Evolutionary conservation across 2,888 invertebrate genomes (phyloP).

Genomic region (Andrena chrysosceles): DNA sequence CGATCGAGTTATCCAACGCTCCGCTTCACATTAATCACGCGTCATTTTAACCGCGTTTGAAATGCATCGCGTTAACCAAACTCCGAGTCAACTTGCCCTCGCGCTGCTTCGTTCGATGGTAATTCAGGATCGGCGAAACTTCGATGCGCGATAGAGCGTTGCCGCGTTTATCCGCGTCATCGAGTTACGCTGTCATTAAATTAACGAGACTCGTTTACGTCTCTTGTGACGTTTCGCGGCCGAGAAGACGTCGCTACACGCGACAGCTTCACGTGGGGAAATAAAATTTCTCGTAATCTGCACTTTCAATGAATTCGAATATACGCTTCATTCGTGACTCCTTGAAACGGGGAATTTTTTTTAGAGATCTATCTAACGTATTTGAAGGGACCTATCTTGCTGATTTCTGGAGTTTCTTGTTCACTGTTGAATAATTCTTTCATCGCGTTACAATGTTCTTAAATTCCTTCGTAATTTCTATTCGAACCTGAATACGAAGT

Average conservation of each 20-base stretch:
- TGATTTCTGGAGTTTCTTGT: too few relatives aligned
- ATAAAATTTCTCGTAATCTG: background rate
- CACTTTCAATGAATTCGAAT: too few relatives aligned
- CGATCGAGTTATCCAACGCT: constrained; percentile 21
- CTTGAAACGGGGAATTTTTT: too few relatives aligned
- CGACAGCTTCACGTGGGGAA: background rate
- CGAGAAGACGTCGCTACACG: background rate
- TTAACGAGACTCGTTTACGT: constrained; percentile 14
- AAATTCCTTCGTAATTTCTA: too few relatives aligned
- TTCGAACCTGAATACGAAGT: too few relatives aligned
- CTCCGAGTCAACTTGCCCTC: constrained; percentile 14
- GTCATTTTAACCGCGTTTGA: constrained; percentile 35
- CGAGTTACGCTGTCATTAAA: constrained; percentile 13
- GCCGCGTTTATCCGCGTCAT: constrained; percentile 19
- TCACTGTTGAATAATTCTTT: too few relatives aligned
- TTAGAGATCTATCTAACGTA: too few relatives aligned
- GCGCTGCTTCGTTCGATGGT: background rate
- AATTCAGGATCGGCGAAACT: constrained; percentile 25
- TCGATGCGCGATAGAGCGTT: background rate
- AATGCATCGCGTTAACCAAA: constrained; percentile 30
- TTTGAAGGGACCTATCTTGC: too few relatives aligned
- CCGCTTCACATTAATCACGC: constrained; percentile 42
- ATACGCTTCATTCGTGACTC: background rate
- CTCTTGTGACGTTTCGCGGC: background rate
- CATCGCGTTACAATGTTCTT: too few relatives aligned